Conservation (phyloP, 2,113 vertebrate genomes). For the Vidua macroura region DNA sequence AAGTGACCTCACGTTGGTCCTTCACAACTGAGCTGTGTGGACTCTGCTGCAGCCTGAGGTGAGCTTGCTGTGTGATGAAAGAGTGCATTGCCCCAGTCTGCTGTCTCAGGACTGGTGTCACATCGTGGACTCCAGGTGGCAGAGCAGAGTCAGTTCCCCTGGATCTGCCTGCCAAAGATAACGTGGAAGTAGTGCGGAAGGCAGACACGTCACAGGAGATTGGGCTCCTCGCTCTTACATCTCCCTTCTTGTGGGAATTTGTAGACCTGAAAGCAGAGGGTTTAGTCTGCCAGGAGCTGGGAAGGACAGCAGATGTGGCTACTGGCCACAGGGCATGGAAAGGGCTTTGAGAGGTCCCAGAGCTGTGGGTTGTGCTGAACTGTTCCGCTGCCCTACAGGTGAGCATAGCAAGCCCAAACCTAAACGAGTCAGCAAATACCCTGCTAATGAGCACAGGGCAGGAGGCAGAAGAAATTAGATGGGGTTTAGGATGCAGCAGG, state of each 20-base stretch:
- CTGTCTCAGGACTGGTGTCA: background rate
- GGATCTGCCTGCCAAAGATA: background rate
- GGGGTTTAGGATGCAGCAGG: background rate
- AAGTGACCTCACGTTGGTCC: background rate
- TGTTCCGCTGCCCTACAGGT: background rate
- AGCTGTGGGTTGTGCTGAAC: background rate
- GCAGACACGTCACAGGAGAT: fast-evolving
- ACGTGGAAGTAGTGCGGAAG: background rate
- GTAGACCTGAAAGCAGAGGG: background rate
- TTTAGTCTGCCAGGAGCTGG: background rate
- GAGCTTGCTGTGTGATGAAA: background rate
- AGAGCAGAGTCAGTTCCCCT: background rate
- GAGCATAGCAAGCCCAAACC: background rate
- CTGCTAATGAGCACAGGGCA: background rate
- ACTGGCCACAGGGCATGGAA: background rate
- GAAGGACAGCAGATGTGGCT: background rate
- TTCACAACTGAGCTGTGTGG: background rate
- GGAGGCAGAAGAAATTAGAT: background rate
- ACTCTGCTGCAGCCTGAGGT: background rate
- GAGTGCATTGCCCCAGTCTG: background rate
- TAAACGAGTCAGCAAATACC: background rate
- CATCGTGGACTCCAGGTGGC: background rate
- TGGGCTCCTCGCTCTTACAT: fast-evolving
- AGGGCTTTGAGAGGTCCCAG: background rate
- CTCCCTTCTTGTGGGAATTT: background rate